These are phyloP conservation scores for Laticauda colubrina DNA, from an alignment of 2,113 vertebrate species.

Conservation along the genomic window DNA sequence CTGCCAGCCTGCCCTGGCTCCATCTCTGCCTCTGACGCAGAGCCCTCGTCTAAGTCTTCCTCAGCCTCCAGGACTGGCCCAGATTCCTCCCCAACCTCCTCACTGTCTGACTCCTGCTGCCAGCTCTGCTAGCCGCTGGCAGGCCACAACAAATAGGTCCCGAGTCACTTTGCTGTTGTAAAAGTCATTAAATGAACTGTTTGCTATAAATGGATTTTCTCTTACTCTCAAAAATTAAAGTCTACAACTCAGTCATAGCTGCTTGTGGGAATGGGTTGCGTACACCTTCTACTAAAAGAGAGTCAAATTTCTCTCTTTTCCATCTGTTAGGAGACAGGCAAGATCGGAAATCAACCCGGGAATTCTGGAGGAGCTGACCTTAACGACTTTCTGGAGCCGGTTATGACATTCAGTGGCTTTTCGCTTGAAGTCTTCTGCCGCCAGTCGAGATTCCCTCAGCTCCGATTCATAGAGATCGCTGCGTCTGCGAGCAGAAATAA, in stretches of 20 bases:
- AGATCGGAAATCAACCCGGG: constrained; percentile 14
- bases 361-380: constrained; percentile 21
- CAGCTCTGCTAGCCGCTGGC: too few relatives aligned
- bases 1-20: too few relatives aligned
- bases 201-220: neutral
- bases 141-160: too few relatives aligned
- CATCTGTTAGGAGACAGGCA: too few relatives aligned
- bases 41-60: too few relatives aligned
- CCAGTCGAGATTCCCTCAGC: constrained; percentile 89
- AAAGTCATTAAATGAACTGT: too few relatives aligned
- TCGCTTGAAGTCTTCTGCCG: constrained; percentile 91
- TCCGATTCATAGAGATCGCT: constrained; percentile 95
- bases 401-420: constrained; percentile 92
- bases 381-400: constrained; percentile 88
- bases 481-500: constrained; percentile 91
- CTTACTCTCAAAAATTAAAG: neutral
- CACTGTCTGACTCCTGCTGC: too few relatives aligned
- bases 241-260: neutral
- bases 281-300: neutral
- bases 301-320: neutral
- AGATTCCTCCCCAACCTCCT: too few relatives aligned
- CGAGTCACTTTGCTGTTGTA: too few relatives aligned
- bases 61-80: too few relatives aligned
- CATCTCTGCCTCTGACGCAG: too few relatives aligned
- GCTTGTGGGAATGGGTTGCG: neutral